Evolutionary conservation across 2,888 invertebrate genomes (phyloP).

Genomic region (Drosophila diplacantha): DNA sequence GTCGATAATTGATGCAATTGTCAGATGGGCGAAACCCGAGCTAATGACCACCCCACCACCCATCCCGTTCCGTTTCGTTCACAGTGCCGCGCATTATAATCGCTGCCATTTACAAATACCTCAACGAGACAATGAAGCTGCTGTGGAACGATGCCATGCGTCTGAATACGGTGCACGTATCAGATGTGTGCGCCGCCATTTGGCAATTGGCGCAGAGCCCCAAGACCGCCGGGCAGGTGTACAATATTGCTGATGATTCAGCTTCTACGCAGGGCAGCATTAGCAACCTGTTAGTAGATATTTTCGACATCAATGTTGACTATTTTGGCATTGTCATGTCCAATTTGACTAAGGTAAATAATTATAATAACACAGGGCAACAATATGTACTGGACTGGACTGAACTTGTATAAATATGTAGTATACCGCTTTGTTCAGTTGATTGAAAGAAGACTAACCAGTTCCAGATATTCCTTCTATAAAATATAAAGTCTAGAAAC

Average conservation of each 20-base stretch:
- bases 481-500: neutral
- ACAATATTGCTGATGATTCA: conserved; percentile 90
- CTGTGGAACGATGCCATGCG: conserved; percentile 91
- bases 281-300: conserved; percentile 86
- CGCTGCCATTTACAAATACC: conserved; percentile 91
- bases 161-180: conserved; percentile 92
- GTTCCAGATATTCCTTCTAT: neutral
- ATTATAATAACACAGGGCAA: neutral
- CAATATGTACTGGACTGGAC: neutral
- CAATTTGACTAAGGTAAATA: conserved; percentile 85
- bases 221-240: conserved; percentile 82
- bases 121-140: conserved; percentile 93
- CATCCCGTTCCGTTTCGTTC: conserved; percentile 43
- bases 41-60: conserved; percentile 17
- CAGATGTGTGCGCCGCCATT: conserved; percentile 89
- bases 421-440: too few species aligned
- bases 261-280: conserved; percentile 91
- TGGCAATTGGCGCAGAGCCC: conserved; percentile 83
- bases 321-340: conserved; percentile 91
- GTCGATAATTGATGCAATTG: conserved; percentile 37
- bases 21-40: conserved; percentile 21
- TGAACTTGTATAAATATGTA: neutral
- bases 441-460: neutral
- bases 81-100: conserved; percentile 90
- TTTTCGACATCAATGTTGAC: conserved; percentile 91